A percentile compares a stretch with the other conserved stretches of the same genome.
phyloP scores from a whole-genome alignment of 2,113 vertebrate species.

The Ciconia boyciana region DNA sequence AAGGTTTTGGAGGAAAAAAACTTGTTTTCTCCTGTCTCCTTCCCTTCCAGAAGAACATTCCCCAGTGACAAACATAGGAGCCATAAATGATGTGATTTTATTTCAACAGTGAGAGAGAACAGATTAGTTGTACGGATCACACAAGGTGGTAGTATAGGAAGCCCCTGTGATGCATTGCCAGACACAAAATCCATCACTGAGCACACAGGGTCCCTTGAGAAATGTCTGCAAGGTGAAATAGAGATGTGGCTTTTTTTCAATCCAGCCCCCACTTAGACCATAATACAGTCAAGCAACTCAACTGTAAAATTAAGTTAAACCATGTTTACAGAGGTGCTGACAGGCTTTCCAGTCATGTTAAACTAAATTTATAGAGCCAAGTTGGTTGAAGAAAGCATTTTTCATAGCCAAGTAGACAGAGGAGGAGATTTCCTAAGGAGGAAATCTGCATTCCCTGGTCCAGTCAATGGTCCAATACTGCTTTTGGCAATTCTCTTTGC shows the following conservation, averaged over 20 bases:
- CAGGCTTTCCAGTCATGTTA: constrained; percentile 25
- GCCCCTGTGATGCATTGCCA: neutral
- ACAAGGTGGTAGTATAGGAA: neutral
- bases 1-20: neutral
- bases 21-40: neutral
- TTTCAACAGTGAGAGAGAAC: neutral
- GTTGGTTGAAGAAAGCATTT: constrained; percentile 18
- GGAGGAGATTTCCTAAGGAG: constrained; percentile 9
- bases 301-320: constrained; percentile 58
- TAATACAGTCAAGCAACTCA: constrained; percentile 22
- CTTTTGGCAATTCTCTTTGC: constrained; percentile 12
- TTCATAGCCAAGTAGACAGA: neutral
- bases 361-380: constrained; percentile 38
- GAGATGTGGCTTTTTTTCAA: constrained; percentile 17
- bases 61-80: neutral
- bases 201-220: neutral
- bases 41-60: neutral
- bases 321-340: constrained; percentile 42
- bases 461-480: neutral
- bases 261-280: neutral
- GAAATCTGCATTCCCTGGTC: constrained; percentile 15
- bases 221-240: constrained; percentile 7
- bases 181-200: constrained; percentile 17
- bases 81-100: neutral
- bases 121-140: neutral